A percentile compares a stretch with the other conserved stretches of the same genome.
Evolutionary conservation across 2,888 invertebrate species (phyloP).

Genomic region (Clanis bilineata): DNA sequence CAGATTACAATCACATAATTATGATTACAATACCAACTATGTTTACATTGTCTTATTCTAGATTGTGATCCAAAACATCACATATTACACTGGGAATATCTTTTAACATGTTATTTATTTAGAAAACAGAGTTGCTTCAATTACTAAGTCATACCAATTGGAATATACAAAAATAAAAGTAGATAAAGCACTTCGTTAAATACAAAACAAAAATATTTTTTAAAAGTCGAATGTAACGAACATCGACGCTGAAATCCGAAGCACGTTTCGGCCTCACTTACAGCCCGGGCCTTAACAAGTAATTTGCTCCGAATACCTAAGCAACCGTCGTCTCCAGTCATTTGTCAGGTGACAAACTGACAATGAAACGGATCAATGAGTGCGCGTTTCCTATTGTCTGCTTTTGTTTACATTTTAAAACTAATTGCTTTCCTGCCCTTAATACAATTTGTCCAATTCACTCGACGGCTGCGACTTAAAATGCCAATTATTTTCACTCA

Average conservation of each 20-base stretch:
- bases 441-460: neutral
- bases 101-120: too few species aligned
- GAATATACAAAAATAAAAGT: too few species aligned
- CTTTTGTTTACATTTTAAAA: conserved; percentile 16
- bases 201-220: neutral
- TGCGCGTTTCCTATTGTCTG: conserved; percentile 14
- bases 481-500: conserved; percentile 1
- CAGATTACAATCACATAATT: too few species aligned
- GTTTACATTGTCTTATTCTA: too few species aligned
- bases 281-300: conserved; percentile 18
- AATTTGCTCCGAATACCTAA: conserved; percentile 16
- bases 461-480: neutral
- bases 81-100: too few species aligned
- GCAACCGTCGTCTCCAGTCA: conserved; percentile 10
- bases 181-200: too few species aligned
- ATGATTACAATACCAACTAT: too few species aligned
- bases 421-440: conserved; percentile 10
- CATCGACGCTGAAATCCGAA: neutral
- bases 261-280: neutral
- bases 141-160: too few species aligned
- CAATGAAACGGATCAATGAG: conserved; percentile 18
- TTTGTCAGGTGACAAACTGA: conserved; percentile 22
- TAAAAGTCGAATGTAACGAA: neutral
- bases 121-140: too few species aligned
- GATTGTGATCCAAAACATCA: too few species aligned